Evolutionary conservation across 2,888 invertebrate genomes (phyloP), one percentile per base, ranked within the genome.

Genomic region (Drosophila flavopinicola): DNA sequence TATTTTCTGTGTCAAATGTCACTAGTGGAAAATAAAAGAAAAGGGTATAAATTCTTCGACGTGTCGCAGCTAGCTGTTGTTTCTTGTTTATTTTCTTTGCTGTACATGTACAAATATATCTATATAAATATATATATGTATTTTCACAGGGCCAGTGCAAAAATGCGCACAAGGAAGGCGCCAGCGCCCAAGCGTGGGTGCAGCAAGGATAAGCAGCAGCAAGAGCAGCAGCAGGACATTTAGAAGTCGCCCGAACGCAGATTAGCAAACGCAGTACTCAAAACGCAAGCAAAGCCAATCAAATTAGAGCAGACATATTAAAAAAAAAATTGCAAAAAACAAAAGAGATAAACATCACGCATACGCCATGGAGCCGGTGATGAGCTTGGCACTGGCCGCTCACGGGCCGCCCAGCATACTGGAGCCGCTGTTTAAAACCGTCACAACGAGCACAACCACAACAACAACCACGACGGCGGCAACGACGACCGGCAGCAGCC

Each of bases 331-430:
- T 17, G 48, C n/a, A 24, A 25, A 48, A 7, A 33, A n/a, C 29
- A 11, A 20, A 20, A 33, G 6, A 39, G 1, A 54, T 6, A 56
- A 42, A 79, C 57, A 83, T 70, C 66, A 72, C 64, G 61, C 66
- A 72, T 77, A 52, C 75, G 76, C 59, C 70, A 85, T 85, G 85
- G 84, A 85, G 67, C 82, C 84, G 13, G 85, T 83, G 10, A 80
- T 85, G 84, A 84, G 84, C 47, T 64, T 86, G 60, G 88, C 88
- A 33, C 60, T 90, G 73, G 85, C 88, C 25, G 90, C 88, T 49
- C 90, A 90, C 56, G 90, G 89, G 17, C 90, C 90, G 71, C 90
- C 90, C 67, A 90, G 78, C 77, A 90, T 90, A 77, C 76, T 90
- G 70, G 90, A 90, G 74, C 90, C 90, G 66, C 66, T 90, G 65